Evolutionary conservation across 92 coral and sea anemone species (phyloP).

Genomic region (Zoanthus gigantus): DNA sequence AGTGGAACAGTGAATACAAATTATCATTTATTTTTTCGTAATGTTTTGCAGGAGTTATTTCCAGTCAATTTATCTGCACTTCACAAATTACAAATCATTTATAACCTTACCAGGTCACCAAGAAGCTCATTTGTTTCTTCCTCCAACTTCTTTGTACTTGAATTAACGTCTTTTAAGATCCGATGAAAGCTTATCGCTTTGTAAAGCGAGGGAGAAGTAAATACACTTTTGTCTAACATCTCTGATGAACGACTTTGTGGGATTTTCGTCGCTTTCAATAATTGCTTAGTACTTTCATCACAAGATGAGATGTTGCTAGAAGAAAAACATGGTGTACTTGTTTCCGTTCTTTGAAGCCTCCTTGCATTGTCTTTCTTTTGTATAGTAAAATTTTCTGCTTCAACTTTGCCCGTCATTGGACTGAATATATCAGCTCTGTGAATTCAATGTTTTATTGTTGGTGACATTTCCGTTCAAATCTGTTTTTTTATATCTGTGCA

Average conservation of each 20-base stretch:
- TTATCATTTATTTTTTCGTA: not conserved
- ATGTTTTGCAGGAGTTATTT: not conserved
- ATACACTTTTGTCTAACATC: conserved; percentile 1
- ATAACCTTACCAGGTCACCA: conserved; percentile 69
- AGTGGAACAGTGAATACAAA: too few species aligned
- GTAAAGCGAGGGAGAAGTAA: conserved; percentile 33
- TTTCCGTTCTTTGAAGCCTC: not conserved
- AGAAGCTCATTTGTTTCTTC: conserved; percentile 69
- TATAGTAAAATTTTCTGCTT: not conserved
- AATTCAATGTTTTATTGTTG: not conserved
- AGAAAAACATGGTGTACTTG: not conserved
- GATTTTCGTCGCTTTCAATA: not conserved
- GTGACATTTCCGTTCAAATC: conserved; percentile 1
- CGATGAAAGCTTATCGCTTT: conserved; percentile 61
- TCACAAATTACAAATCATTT: not conserved
- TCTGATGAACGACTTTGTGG: conserved; percentile 5
- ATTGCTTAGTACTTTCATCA: not conserved
- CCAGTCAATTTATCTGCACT: not conserved
- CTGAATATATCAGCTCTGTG: not conserved
- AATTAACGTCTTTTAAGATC: conserved; percentile 63
- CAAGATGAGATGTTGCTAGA: not conserved
- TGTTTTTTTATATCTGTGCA: not conserved
- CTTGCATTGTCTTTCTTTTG: not conserved
- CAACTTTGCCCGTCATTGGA: not conserved
- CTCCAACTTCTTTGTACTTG: conserved; percentile 72